Percentiles rank a stretch among this genome's conserved stretches.
These are phyloP conservation scores for Omphaloscelis lunosa DNA, from an alignment of 2,888 invertebrate species.

Conservation along the genomic window DNA sequence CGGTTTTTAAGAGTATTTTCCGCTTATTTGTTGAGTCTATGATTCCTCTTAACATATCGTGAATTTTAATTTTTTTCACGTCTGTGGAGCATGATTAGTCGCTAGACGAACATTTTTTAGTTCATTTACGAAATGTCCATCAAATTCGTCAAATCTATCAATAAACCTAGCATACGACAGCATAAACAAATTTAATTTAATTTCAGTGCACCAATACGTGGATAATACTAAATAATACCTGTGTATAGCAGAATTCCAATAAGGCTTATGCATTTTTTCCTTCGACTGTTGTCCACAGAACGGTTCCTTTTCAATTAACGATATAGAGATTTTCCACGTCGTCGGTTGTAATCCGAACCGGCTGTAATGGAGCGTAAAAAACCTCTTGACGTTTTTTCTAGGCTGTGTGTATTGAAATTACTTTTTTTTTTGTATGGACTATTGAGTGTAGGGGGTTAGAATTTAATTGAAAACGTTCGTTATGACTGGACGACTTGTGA, in stretches of 20 bases:
- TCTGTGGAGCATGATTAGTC: not conserved
- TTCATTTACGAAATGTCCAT: constrained; percentile 11
- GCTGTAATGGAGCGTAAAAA: constrained; percentile 77
- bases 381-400: constrained; percentile 67
- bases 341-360: constrained; percentile 72
- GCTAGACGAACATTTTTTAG: not conserved
- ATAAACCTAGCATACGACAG: not conserved
- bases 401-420: constrained; percentile 59
- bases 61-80: not conserved
- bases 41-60: constrained; percentile 2
- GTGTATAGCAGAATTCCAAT: constrained; percentile 28
- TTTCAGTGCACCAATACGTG: not conserved
- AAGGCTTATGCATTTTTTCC: constrained; percentile 50
- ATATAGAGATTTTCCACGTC: constrained; percentile 81
- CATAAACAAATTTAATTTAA: constrained; percentile 13
- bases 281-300: constrained; percentile 59
- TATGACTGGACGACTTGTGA: constrained; percentile 47
- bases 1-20: constrained; percentile 38
- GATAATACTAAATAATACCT: constrained; percentile 6
- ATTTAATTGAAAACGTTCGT: constrained; percentile 58
- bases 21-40: constrained; percentile 44
- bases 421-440: constrained; percentile 46
- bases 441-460: constrained; percentile 44
- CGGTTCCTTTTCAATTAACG: constrained; percentile 84
- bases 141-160: not conserved